Conservation (phyloP, 2,888 invertebrate genomes). For the Heliconius hortense region DNA sequence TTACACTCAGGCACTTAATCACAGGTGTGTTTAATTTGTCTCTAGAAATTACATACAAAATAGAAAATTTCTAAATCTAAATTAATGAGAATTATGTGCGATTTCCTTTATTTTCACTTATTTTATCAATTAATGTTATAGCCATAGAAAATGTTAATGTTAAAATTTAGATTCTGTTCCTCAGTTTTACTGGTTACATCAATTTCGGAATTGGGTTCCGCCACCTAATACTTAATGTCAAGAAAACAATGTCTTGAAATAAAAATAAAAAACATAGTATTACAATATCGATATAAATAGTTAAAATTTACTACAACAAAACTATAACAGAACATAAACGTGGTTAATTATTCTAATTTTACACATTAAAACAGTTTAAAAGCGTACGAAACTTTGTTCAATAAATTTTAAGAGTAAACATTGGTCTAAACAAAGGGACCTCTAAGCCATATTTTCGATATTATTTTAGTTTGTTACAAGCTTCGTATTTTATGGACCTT, state of each 20-base stretch:
- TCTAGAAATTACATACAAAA: background rate
- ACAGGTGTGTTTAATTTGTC: background rate
- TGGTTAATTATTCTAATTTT: conserved; percentile 11
- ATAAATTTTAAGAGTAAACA: conserved; percentile 11
- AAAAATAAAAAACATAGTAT: too few species aligned
- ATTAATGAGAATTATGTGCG: background rate
- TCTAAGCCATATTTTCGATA: conserved; percentile 14
- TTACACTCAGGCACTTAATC: background rate
- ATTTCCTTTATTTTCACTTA: background rate
- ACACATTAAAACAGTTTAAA: background rate
- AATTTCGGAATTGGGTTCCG: background rate
- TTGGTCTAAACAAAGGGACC: conserved; percentile 5
- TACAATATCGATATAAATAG: too few species aligned
- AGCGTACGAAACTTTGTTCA: conserved; percentile 7
- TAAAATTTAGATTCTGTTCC: too few species aligned
- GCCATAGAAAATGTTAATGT: background rate
- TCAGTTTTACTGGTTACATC: background rate
- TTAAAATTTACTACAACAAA: background rate
- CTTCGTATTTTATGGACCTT: conserved; percentile 10
- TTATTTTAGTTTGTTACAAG: conserved; percentile 14
- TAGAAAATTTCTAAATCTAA: background rate
- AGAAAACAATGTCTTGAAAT: too few species aligned
- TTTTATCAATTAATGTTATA: background rate
- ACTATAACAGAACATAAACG: background rate
- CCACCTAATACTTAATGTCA: too few species aligned